phyloP scores from a whole-genome alignment of 2,797 vertebrate species.

The Pelodytes ibericus region DNA sequence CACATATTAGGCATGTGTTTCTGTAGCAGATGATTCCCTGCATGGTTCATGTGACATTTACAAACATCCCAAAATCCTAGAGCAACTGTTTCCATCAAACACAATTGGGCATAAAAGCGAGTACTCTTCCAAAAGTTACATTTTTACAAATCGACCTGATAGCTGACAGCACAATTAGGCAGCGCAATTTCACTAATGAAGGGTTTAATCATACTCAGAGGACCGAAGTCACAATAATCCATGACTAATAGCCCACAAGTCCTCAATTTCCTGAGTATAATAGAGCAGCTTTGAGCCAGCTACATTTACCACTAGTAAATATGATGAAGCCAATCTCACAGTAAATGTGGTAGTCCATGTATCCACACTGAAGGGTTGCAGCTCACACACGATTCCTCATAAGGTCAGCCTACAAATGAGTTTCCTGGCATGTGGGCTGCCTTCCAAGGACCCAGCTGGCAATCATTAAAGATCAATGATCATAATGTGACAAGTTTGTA shows the following conservation, averaged over 20 bases:
- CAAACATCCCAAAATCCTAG: slow-evolving; percentile 56
- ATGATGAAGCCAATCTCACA: slow-evolving; percentile 14
- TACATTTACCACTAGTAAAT: slow-evolving; percentile 41
- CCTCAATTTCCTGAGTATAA: slow-evolving; percentile 45
- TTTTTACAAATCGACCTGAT: slow-evolving; percentile 70
- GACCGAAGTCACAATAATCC: slow-evolving; percentile 55
- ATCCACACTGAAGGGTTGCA: slow-evolving; percentile 15
- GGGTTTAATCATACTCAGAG: slow-evolving; percentile 62
- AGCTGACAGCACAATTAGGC: slow-evolving; percentile 70
- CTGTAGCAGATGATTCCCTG: slow-evolving; percentile 34
- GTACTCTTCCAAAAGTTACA: slow-evolving; percentile 68
- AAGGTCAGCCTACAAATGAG: slow-evolving; percentile 43
- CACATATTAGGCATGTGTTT: slow-evolving; percentile 18
- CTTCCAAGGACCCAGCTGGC: slow-evolving; percentile 46
- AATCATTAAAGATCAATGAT: slow-evolving; percentile 43
- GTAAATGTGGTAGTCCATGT: slow-evolving; percentile 1
- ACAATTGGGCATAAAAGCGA: slow-evolving; percentile 70
- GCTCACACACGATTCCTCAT: slow-evolving; percentile 35
- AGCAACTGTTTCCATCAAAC: slow-evolving; percentile 68
- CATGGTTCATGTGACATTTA: slow-evolving; percentile 42
- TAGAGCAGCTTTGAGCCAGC: slow-evolving; percentile 50
- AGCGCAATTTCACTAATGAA: slow-evolving; percentile 69
- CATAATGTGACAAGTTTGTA: slow-evolving; percentile 45
- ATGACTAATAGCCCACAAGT: slow-evolving; percentile 35
- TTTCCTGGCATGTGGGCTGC: slow-evolving; percentile 26